Percentiles rank a stretch among this genome's conserved stretches.
These are phyloP conservation scores for Gobius niger DNA, from an alignment of 2,113 vertebrate genomes.

Conservation along the genomic window DNA sequence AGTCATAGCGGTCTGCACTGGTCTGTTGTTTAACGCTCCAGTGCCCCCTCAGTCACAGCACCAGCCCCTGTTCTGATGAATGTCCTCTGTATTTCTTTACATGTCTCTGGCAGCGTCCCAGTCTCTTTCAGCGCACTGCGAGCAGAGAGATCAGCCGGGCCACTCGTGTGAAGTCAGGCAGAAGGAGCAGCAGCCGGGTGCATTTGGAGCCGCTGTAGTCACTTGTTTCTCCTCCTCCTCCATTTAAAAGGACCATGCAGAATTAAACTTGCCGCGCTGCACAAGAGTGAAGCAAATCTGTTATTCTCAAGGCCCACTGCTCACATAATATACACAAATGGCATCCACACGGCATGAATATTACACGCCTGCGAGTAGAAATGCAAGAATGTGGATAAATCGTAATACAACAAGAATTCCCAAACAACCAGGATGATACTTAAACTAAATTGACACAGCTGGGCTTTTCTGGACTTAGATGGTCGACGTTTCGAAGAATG, in stretches of 20 bases:
- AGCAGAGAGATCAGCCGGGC: slow-evolving; percentile 61
- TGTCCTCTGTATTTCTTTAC: slow-evolving; percentile 60
- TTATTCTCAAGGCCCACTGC: slow-evolving; percentile 9
- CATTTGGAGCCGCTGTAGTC: slow-evolving; percentile 46
- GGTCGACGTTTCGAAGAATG: too few species aligned
- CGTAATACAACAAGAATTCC: too few species aligned
- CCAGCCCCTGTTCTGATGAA: slow-evolving; percentile 59
- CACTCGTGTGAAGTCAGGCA: slow-evolving; percentile 67
- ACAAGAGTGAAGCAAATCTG: slow-evolving; percentile 27
- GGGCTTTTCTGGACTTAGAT: too few species aligned
- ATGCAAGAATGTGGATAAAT: too few species aligned
- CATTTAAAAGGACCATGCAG: slow-evolving; percentile 50
- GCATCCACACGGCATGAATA: slow-evolving; percentile 3
- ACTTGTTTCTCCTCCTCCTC: slow-evolving; percentile 40
- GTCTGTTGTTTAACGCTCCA: slow-evolving; percentile 33
- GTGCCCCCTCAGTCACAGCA: slow-evolving; percentile 48
- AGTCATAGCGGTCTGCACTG: slow-evolving; percentile 30
- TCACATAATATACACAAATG: slow-evolving; percentile 21
- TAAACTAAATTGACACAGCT: too few species aligned
- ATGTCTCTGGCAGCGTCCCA: slow-evolving; percentile 49
- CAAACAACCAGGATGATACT: too few species aligned
- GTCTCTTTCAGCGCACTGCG: slow-evolving; percentile 44
- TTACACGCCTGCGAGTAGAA: too few species aligned
- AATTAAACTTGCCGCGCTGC: slow-evolving; percentile 45
- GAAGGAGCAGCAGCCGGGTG: slow-evolving; percentile 61